Conservation (phyloP, 2,888 invertebrate genomes). For the Pegoplata infirma region DNA sequence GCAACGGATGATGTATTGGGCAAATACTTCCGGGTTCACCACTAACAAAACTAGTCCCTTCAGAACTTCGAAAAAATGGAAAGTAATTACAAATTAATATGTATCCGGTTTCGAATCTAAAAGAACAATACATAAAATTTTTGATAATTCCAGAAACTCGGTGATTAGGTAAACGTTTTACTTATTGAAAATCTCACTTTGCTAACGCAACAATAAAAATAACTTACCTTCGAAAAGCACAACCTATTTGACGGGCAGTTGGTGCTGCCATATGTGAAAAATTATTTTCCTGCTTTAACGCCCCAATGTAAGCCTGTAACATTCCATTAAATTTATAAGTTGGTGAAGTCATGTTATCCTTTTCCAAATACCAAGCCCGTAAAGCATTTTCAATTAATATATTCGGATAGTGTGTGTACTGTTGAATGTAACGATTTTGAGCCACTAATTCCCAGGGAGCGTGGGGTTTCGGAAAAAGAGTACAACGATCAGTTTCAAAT, state of each 20-base stretch:
- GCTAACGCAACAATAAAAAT: too few relatives aligned
- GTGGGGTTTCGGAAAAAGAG: not conserved
- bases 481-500: not conserved
- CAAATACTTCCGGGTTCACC: slow-evolving; percentile 7
- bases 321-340: not conserved
- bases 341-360: slow-evolving; percentile 1
- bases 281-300: slow-evolving; percentile 9
- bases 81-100: slow-evolving; percentile 17
- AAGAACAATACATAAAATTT: not conserved
- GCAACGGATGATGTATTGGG: slow-evolving; percentile 2
- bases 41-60: not conserved
- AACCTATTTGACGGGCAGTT: not conserved
- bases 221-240: not conserved
- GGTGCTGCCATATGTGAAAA: slow-evolving; percentile 18
- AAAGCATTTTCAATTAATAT: slow-evolving; percentile 21
- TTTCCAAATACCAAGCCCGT: slow-evolving; percentile 12
- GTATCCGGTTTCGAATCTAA: not conserved
- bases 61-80: not conserved
- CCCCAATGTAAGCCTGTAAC: slow-evolving; percentile 1
- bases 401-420: slow-evolving; percentile 17
- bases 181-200: too few relatives aligned
- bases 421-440: slow-evolving; percentile 22
- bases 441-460: not conserved
- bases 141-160: not conserved
- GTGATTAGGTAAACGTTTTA: too few relatives aligned